Conservation (phyloP, 2,113 vertebrate species). For the Chlorodrepanis virens region DNA sequence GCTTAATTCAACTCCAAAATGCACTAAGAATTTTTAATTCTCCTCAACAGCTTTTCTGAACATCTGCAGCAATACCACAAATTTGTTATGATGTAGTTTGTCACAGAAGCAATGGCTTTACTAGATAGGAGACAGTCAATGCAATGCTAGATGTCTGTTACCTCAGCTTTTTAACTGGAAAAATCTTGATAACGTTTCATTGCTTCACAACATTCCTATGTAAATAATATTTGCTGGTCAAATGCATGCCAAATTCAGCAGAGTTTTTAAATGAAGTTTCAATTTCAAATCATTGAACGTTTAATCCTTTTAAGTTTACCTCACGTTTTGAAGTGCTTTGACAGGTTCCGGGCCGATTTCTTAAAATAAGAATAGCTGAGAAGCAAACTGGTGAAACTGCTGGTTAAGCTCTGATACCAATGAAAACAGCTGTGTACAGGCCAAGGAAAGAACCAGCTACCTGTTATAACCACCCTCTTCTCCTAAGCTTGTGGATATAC, state of each 20-base stretch:
- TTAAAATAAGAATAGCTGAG: neutral
- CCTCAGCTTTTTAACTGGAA: neutral
- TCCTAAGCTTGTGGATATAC: neutral
- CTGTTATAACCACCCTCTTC: neutral
- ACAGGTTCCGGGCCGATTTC: neutral
- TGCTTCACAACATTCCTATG: neutral
- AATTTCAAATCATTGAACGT: neutral
- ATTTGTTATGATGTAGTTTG: neutral
- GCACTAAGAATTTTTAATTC: neutral
- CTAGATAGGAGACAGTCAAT: neutral
- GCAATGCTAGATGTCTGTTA: neutral
- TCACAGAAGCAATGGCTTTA: neutral
- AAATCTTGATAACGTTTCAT: neutral
- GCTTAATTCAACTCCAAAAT: neutral
- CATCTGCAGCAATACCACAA: neutral
- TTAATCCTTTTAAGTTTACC: neutral
- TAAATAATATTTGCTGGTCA: neutral
- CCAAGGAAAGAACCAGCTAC: neutral
- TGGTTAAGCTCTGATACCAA: neutral
- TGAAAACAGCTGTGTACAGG: rapidly evolving
- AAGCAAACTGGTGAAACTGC: neutral
- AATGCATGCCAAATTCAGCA: neutral
- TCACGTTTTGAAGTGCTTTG: neutral
- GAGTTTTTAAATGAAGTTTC: neutral
- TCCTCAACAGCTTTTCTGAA: neutral